Percentiles rank a stretch among this genome's conserved stretches.
phyloP scores from a whole-genome alignment of 2,113 vertebrate genomes.

The Rhombomys opimus region DNA sequence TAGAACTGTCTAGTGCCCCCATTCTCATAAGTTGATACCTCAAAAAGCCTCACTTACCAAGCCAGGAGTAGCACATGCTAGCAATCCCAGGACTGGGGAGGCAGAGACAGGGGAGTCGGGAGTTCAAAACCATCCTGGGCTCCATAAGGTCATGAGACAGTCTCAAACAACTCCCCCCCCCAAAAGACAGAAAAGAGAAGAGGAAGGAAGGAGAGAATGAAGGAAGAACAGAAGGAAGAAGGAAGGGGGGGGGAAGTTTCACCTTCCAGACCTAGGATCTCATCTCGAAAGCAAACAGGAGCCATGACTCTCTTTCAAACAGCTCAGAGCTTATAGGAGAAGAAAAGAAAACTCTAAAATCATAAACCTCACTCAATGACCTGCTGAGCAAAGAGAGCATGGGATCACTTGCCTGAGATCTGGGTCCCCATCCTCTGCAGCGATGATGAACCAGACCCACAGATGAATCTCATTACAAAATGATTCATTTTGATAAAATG shows the following conservation, averaged over 20 bases:
- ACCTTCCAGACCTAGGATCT: neutral
- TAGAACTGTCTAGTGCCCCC: conserved; percentile 30
- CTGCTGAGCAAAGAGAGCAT: neutral
- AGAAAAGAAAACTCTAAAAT: accelerated
- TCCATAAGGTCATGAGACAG: too few relatives aligned
- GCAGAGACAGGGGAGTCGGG: neutral
- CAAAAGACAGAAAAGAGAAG: neutral
- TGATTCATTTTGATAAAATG: too few relatives aligned
- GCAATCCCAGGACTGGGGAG: neutral
- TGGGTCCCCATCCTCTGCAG: neutral
- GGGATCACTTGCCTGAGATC: neutral
- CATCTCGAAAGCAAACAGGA: neutral
- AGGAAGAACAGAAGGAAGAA: neutral
- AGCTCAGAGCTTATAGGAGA: neutral
- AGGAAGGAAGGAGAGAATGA: accelerated
- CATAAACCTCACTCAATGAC: neutral
- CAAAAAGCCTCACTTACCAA: neutral
- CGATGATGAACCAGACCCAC: neutral
- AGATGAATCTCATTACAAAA: neutral
- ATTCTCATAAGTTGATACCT: neutral
- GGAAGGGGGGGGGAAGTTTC: neutral
- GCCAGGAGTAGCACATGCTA: neutral
- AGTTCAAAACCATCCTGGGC: neutral
- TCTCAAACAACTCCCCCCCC: neutral
- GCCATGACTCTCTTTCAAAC: neutral